Conservation (phyloP, 1,140 invertebrate species). For the Drosophila dunni region DNA sequence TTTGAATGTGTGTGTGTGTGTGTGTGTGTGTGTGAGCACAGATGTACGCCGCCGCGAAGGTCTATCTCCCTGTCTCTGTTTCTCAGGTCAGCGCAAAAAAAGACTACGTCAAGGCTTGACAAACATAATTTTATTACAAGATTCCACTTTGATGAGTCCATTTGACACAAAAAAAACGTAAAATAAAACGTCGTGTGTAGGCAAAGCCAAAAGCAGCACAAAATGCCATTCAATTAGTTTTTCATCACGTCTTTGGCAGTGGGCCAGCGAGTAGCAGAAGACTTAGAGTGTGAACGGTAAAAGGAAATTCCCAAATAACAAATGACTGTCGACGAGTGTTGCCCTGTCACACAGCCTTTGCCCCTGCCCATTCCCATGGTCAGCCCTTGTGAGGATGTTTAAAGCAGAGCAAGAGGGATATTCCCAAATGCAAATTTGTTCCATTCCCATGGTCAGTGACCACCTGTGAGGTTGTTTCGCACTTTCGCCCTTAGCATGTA, state of each 20-base stretch:
- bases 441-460: slow-evolving; percentile 31
- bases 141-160: slow-evolving; percentile 70
- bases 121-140: slow-evolving; percentile 74
- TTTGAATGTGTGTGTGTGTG: background rate
- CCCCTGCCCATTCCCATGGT: background rate
- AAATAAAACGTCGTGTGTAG: background rate
- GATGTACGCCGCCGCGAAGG: slow-evolving; percentile 41
- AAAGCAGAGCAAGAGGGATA: slow-evolving; percentile 33
- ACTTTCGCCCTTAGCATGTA: slow-evolving; percentile 33
- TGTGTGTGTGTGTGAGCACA: background rate
- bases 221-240: slow-evolving; percentile 73
- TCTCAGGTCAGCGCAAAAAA: slow-evolving; percentile 14
- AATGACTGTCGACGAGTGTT: slow-evolving; percentile 16
- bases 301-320: slow-evolving; percentile 56
- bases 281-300: slow-evolving; percentile 3
- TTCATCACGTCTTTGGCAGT: slow-evolving; percentile 65
- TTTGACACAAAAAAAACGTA: slow-evolving; percentile 13
- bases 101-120: slow-evolving; percentile 62
- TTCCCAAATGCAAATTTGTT: slow-evolving; percentile 40
- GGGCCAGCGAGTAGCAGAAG: slow-evolving; percentile 36
- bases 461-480: slow-evolving; percentile 59
- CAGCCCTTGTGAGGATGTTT: slow-evolving; percentile 45
- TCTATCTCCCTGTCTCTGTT: slow-evolving; percentile 21
- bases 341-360: background rate
- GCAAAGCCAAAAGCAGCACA: background rate